phyloP scores from a whole-genome alignment of 2,888 invertebrate species.

The Heliconius ethilla region DNA sequence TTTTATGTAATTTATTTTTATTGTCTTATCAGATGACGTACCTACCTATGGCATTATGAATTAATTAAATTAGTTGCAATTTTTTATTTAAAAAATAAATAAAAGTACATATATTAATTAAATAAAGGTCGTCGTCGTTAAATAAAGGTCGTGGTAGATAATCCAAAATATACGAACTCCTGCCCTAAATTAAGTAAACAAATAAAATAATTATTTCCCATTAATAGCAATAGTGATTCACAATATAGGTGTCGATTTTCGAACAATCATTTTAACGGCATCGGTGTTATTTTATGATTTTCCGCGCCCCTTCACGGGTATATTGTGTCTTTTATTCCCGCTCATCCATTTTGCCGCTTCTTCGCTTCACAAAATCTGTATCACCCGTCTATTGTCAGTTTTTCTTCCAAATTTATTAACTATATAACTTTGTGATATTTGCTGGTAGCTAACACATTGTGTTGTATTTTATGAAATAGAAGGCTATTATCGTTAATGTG shows the following conservation, averaged over 20 bases:
- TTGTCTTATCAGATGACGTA: too few relatives aligned
- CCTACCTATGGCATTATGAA: too few relatives aligned
- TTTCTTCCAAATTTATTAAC: background rate
- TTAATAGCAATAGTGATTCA: background rate
- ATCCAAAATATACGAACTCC: background rate
- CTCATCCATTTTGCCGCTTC: constrained; percentile 50
- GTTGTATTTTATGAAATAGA: background rate
- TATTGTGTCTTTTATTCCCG: constrained; percentile 62
- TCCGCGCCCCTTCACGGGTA: constrained; percentile 66
- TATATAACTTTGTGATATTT: background rate
- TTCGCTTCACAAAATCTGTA: constrained; percentile 42
- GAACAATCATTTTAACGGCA: constrained; percentile 60
- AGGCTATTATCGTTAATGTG: background rate
- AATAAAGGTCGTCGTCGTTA: too few relatives aligned
- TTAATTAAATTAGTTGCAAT: too few relatives aligned
- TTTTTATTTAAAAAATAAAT: background rate
- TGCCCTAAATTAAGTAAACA: background rate
- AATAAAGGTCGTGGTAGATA: background rate
- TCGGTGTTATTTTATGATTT: constrained; percentile 69
- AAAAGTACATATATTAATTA: too few relatives aligned
- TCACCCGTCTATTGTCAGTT: constrained; percentile 19
- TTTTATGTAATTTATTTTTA: too few relatives aligned
- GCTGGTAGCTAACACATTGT: background rate
- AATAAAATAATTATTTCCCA: background rate
- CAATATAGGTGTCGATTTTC: constrained; percentile 16